Percentiles rank a stretch among this genome's conserved stretches.
These are phyloP conservation scores for Heliconius nattereri DNA, from an alignment of 1,140 invertebrate species.

Conservation along the genomic window DNA sequence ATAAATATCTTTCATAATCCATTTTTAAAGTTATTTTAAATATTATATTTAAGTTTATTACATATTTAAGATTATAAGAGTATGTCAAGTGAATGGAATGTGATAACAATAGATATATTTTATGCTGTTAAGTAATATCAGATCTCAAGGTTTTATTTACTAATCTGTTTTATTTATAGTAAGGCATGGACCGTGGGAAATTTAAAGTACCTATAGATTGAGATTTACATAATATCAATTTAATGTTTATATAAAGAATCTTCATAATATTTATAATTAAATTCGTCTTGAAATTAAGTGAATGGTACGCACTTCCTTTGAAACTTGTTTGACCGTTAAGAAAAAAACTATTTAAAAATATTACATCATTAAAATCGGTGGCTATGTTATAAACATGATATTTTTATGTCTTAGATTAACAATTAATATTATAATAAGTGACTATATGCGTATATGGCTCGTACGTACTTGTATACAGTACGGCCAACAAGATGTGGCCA, in stretches of 20 bases:
- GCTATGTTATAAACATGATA: not conserved
- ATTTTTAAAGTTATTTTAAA: not conserved
- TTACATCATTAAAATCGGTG: not conserved
- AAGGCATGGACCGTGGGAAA: conserved; percentile 36
- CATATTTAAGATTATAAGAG: not conserved
- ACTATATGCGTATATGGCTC: too few species aligned
- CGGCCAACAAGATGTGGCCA: too few species aligned
- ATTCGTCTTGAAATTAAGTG: not conserved
- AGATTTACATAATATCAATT: not conserved
- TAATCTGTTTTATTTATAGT: not conserved
- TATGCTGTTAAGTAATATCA: conserved; percentile 24
- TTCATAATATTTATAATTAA: not conserved
- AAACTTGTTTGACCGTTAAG: not conserved
- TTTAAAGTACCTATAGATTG: not conserved
- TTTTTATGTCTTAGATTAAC: not conserved
- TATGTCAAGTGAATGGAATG: not conserved
- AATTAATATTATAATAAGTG: not conserved
- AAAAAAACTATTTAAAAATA: not conserved
- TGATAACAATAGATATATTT: conserved; percentile 17
- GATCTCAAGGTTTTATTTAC: conserved; percentile 36
- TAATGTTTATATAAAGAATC: not conserved
- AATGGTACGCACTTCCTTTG: not conserved
- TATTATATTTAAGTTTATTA: not conserved
- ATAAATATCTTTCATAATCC: too few species aligned
- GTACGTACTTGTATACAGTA: too few species aligned